Percentiles rank a stretch among this genome's conserved stretches.
Conservation (phyloP, 2,113 vertebrate species). For the Ailurus styani region DNA sequence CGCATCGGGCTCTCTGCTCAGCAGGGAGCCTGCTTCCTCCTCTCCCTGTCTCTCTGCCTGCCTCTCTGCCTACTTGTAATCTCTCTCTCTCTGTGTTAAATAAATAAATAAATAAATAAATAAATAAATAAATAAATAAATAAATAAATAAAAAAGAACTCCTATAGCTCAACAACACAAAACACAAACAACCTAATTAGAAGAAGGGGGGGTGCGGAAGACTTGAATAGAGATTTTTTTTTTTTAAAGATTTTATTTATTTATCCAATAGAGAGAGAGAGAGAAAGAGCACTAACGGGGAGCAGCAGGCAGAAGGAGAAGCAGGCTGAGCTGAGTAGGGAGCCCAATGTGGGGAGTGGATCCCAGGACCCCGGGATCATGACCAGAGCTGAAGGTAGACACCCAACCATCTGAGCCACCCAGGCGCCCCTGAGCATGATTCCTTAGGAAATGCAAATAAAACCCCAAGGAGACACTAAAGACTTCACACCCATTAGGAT, state of each 20-base stretch:
- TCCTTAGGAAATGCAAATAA: not conserved
- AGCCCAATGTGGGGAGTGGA: not conserved
- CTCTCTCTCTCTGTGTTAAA: too few relatives aligned
- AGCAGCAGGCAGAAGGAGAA: not conserved
- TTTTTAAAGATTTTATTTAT: not conserved
- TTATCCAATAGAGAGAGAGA: not conserved
- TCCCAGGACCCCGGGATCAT: not conserved
- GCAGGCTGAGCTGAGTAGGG: not conserved
- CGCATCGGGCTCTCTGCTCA: too few relatives aligned
- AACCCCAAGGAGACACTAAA: not conserved
- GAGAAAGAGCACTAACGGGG: not conserved
- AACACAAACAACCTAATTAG: not conserved
- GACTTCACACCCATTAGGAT: not conserved
- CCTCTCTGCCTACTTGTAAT: too few relatives aligned
- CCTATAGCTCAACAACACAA: not conserved
- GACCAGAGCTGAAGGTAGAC: not conserved
- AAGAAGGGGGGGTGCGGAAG: not conserved
- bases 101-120: too few relatives aligned
- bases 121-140: too few relatives aligned
- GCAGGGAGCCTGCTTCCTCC: too few relatives aligned
- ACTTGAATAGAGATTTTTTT: not conserved
- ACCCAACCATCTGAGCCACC: not conserved
- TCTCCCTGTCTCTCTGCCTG: too few relatives aligned
- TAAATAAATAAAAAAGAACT: too few relatives aligned
- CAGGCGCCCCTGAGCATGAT: not conserved